Percentiles rank a stretch among this genome's conserved stretches.
These are phyloP conservation scores for Drosophila neutralis DNA, from an alignment of 2,888 invertebrate genomes.

Conservation along the genomic window DNA sequence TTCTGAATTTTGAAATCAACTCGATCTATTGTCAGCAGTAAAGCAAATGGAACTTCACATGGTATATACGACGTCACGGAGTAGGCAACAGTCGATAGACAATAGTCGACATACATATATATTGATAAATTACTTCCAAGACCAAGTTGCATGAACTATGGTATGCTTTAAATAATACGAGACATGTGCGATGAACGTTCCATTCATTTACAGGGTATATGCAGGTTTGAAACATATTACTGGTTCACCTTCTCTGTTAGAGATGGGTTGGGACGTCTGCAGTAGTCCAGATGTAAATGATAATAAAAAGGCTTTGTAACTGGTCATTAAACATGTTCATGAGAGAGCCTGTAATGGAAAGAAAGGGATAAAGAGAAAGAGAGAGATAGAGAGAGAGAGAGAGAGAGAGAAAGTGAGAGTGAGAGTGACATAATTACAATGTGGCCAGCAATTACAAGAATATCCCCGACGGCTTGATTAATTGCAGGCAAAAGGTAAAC, in stretches of 20 bases:
- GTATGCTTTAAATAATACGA: neutral
- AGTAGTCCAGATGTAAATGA: constrained; percentile 47
- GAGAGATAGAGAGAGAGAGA: neutral
- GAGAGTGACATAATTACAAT: constrained; percentile 60
- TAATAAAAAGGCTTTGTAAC: constrained; percentile 47
- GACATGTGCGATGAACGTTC: neutral
- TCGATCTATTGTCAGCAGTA: neutral
- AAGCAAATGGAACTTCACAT: too few relatives aligned
- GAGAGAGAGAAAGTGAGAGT: neutral
- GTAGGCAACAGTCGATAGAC: too few relatives aligned
- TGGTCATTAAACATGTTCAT: constrained; percentile 49
- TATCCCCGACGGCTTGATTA: constrained; percentile 58
- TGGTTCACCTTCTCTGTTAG: neutral
- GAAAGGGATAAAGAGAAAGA: neutral
- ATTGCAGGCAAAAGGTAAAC: constrained; percentile 56
- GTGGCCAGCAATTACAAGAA: constrained; percentile 57
- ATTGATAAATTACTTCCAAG: too few relatives aligned
- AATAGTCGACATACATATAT: too few relatives aligned
- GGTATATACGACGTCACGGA: neutral
- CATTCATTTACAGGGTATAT: constrained; percentile 11
- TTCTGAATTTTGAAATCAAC: too few relatives aligned
- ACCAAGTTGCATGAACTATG: too few relatives aligned
- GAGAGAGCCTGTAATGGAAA: constrained; percentile 7
- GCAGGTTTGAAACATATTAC: neutral
- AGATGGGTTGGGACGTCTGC: constrained; percentile 13